Evolutionary conservation across 1,140 invertebrate genomes (phyloP), one percentile per base, ranked within the genome.

Genomic region (Oscheius sp.): DNA sequence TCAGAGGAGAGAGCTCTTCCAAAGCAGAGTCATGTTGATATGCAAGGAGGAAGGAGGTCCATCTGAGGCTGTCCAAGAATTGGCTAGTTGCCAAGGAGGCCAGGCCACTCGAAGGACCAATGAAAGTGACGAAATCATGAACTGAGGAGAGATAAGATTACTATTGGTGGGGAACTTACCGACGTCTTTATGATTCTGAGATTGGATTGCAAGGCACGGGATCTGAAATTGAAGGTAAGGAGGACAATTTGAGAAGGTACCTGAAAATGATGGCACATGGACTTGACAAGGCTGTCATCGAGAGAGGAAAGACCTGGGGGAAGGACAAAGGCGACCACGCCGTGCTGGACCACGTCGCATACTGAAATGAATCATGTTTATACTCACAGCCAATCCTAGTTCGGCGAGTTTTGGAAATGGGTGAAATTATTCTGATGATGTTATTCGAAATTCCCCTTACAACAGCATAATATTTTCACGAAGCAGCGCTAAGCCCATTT

Each of bases 231-330:
- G 29, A 28, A 29, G 35, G 13, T 26, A 62, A 32, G 20, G 35
- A 26, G 36, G 3, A 63, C 29, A 26, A 52, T 23, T 0, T 42
- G 18, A 55, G 75, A 84, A 55, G 82, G 82, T 18, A 81, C 69
- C 32, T 78, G 78, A 42, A 84, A 77, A 20, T 82, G 80, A 68
- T 82, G 79, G 46, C 80, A 82, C 80, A 82, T 82, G 20, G 74
- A 75, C 31, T 70, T 65, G 64, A 81, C 68, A 4, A 79, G 58
- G 15, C 49, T 45, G 66, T 58, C 32, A 23, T 73, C 68, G 36
- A 72, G 64, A 10, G 69, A 29, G 20, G 32, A 55, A 31, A 63
- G 55, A 28, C 64, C 72, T 23, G 73, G 35, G 23, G 82, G 68
- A 13, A 84, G 28, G 34, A 84, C 65, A 18, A 82, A 34, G 15